Percentiles rank a stretch among this genome's conserved stretches.
These are phyloP conservation scores for Prunella fulvescens DNA, from an alignment of 2,113 vertebrate genomes.

Conservation along the genomic window DNA sequence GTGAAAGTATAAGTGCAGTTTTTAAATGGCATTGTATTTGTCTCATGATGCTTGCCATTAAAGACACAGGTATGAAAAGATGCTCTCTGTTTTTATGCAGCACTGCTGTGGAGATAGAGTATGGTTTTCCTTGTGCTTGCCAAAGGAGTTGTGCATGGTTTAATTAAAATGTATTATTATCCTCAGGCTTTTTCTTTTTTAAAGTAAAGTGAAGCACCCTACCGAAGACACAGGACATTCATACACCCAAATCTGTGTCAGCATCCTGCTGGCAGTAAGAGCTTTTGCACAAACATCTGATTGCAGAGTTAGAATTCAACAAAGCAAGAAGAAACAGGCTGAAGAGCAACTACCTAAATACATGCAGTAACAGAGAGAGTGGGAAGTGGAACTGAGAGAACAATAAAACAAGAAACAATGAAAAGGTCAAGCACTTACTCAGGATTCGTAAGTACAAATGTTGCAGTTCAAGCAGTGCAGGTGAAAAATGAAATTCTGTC, in stretches of 20 bases:
- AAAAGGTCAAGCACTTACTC: constrained; percentile 7
- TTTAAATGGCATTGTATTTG: neutral
- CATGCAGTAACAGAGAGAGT: neutral
- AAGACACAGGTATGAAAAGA: constrained; percentile 1
- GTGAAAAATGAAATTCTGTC: neutral
- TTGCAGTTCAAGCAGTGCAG: neutral
- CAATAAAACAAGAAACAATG: constrained; percentile 23
- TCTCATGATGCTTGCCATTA: neutral
- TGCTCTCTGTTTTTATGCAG: neutral
- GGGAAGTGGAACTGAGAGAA: neutral
- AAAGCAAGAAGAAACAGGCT: neutral
- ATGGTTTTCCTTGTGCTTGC: neutral
- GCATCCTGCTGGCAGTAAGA: neutral
- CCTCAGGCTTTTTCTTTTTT: neutral
- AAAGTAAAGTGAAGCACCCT: neutral
- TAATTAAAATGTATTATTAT: neutral
- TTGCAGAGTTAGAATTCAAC: neutral
- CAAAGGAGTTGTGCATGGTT: neutral
- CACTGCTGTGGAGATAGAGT: neutral
- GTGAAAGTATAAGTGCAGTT: neutral
- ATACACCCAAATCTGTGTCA: neutral
- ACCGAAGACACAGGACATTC: neutral
- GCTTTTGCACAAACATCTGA: neutral
- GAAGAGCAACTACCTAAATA: neutral
- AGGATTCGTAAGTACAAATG: neutral